Conservation (phyloP, 37 sponge, comb jelly and placozoan species). For the Theonella swinhoei region DNA sequence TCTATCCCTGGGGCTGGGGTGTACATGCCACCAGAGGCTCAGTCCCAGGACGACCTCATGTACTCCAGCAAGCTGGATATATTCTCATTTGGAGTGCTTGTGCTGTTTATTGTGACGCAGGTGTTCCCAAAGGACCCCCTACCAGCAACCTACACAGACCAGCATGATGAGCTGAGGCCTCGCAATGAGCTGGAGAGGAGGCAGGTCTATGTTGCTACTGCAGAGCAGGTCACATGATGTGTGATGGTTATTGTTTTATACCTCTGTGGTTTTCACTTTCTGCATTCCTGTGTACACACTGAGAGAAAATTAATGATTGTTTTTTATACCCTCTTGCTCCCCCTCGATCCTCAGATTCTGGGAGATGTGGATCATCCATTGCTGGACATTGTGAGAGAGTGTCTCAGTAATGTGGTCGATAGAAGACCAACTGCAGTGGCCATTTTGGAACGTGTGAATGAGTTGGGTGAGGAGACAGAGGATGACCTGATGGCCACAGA, state of each 20-base stretch:
- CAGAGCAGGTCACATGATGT: background rate
- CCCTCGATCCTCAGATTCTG: too few relatives aligned
- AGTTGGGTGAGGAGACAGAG: background rate
- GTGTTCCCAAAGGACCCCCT: constrained; percentile 29
- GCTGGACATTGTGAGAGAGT: constrained; percentile 6
- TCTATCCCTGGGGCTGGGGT: background rate
- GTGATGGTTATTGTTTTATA: too few relatives aligned
- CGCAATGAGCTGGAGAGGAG: background rate
- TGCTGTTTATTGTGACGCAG: constrained; percentile 44
- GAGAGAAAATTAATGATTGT: too few relatives aligned
- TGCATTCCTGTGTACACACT: too few relatives aligned
- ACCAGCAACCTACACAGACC: background rate
- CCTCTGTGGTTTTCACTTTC: too few relatives aligned
- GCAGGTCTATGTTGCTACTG: background rate
- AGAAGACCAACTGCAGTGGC: constrained; percentile 20
- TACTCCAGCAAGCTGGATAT: constrained; percentile 34
- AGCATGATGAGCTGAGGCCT: background rate
- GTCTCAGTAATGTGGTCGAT: constrained; percentile 25
- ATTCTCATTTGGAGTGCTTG: constrained; percentile 58
- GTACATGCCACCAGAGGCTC: constrained; percentile 38
- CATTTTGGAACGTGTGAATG: background rate
- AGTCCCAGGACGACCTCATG: too few relatives aligned
- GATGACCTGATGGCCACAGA: constrained; percentile 22
- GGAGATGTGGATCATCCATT: background rate
- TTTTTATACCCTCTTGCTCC: too few relatives aligned